Base-by-base conservation (phyloP, 1,140 invertebrate genomes). In the Papilio polyxenes region DNA sequence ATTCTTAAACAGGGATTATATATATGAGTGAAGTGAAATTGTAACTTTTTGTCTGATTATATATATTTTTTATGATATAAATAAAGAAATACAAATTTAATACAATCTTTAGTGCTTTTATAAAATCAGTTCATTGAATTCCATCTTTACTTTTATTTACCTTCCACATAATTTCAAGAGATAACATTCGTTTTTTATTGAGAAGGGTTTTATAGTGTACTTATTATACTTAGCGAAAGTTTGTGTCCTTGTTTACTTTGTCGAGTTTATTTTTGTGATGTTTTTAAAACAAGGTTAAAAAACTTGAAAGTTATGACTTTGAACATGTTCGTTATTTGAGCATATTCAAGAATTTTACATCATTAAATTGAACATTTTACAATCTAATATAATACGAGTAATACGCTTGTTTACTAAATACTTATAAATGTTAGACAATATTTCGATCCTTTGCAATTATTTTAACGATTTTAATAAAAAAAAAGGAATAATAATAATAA, bases 161-260 rank as follows among this genome's bases (percentile, higher is more conserved):
- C 62, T 65, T 31, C 31, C n/a, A 56, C 53, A 40, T 40, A 23
- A 72, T 72, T 72, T 37, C 11, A 65, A 72, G 23, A 3, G 31
- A 72, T 37, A 72, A 72, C 11, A 72, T 72, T 72, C 31, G 37
- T 1, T 72, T 72, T 37, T 37, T 72, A 72, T 72, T 72, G 31
- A 31, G 6, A 72, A 72, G 65, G 65, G 65, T 72, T 72, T 62
- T 72, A 72, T 72, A 72, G 31, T 37, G 20, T n/a, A 15, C 5
- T 65, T 72, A 72, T 11, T 31, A 23, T 65, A 72, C 11, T 72
- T 37, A 72, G 65, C 65, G 65, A 72, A 72, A 72, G 65, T 37
- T 15, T 15, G 31, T 37, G 11, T 72, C 65, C 65, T 37, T 69
- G 62, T 69, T 11, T 37, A 13, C 23, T 65, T 65, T 15, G 23